These are phyloP conservation scores for Trichoplusia ni DNA, from an alignment of 1,140 invertebrate genomes.

Conservation along the genomic window DNA sequence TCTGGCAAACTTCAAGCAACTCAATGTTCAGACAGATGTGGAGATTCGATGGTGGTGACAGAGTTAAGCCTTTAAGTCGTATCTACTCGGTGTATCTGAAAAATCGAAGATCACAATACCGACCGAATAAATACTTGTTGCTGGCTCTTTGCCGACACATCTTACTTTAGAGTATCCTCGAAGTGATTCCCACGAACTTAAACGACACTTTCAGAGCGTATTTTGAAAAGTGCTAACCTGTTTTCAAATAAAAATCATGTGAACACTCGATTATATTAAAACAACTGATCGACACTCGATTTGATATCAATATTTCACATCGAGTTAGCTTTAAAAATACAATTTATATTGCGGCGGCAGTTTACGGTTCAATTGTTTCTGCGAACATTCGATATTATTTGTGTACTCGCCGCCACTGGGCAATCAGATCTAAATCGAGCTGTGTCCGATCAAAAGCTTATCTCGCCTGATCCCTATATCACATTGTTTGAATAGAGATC, in stretches of 20 bases:
- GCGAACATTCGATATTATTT: conserved; percentile 24
- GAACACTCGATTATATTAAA: not conserved
- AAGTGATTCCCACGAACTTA: not conserved
- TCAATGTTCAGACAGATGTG: no score
- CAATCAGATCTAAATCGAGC: conserved; percentile 20
- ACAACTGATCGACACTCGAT: not conserved
- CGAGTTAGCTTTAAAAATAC: not conserved
- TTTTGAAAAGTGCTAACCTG: not conserved
- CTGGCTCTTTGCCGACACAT: conserved; percentile 3
- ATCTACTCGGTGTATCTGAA: not conserved
- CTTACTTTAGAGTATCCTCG: conserved; percentile 3
- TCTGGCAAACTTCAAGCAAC: no score
- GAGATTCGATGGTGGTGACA: conserved; percentile 8
- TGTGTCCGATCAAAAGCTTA: not conserved
- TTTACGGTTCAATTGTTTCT: conserved; percentile 15
- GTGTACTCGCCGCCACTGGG: not conserved
- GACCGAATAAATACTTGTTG: no score
- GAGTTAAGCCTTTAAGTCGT: conserved; percentile 10
- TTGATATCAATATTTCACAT: conserved; percentile 22
- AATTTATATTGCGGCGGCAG: conserved; percentile 13
- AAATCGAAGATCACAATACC: conserved; percentile 8
- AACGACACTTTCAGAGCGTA: not conserved
- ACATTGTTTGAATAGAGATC: conserved; percentile 1
- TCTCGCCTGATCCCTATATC: conserved; percentile 5
- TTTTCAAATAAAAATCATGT: not conserved